phyloP scores from a whole-genome alignment of 2,113 vertebrate genomes.

The Mormyrus iriodes region DNA sequence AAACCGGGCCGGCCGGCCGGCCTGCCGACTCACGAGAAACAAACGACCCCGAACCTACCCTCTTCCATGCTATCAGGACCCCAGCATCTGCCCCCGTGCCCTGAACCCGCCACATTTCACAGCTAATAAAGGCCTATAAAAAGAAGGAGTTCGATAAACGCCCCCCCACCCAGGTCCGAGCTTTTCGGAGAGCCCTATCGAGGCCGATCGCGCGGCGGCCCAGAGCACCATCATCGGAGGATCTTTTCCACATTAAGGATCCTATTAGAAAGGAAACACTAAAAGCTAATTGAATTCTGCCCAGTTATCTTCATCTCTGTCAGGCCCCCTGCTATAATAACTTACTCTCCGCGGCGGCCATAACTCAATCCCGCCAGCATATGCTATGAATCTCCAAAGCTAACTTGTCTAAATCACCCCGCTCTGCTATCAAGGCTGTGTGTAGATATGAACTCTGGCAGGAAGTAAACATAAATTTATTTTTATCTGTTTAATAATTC shows the following conservation, averaged over 20 bases:
- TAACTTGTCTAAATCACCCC: slow-evolving; percentile 89
- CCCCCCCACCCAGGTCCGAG: not conserved
- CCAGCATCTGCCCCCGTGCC: slow-evolving; percentile 64
- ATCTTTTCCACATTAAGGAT: slow-evolving; percentile 99
- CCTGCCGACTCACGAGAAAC: slow-evolving; percentile 40
- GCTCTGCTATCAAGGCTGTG: slow-evolving; percentile 77
- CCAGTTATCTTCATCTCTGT: slow-evolving; percentile 99
- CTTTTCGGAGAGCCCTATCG: slow-evolving; percentile 50
- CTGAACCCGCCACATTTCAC: slow-evolving; percentile 70
- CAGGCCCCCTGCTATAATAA: slow-evolving; percentile 95
- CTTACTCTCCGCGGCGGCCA: slow-evolving; percentile 91
- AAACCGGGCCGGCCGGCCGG: slow-evolving; percentile 45
- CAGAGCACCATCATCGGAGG: slow-evolving; percentile 74
- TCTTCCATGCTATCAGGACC: slow-evolving; percentile 54
- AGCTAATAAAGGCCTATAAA: slow-evolving; percentile 71
- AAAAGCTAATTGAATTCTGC: slow-evolving; percentile 99
- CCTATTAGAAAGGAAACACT: slow-evolving; percentile 99
- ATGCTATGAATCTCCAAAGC: slow-evolving; percentile 88
- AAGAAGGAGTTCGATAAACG: slow-evolving; percentile 63
- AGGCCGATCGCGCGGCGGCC: slow-evolving; percentile 60
- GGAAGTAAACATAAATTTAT: slow-evolving; percentile 84
- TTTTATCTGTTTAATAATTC: slow-evolving; percentile 89
- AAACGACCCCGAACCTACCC: slow-evolving; percentile 49
- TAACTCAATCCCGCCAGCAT: slow-evolving; percentile 96
- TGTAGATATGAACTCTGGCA: slow-evolving; percentile 87